Evolutionary conservation across 1,140 invertebrate genomes (phyloP).

Genomic region (Teleogryllus occipitalis): DNA sequence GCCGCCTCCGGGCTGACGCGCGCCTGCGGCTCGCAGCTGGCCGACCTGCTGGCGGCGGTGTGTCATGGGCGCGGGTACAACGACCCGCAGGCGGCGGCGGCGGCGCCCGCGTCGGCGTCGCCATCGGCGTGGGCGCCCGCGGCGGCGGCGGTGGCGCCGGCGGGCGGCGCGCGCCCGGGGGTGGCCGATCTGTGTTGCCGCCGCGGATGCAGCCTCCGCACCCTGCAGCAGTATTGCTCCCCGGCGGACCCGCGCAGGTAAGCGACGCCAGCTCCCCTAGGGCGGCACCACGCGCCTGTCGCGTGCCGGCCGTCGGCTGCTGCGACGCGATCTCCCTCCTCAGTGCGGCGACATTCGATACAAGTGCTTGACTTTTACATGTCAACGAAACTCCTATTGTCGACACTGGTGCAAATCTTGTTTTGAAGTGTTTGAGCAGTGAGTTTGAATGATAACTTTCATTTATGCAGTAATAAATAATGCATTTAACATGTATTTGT

Average conservation of each 20-base stretch:
- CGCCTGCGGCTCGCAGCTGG: not conserved
- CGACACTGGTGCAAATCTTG: too few relatives aligned
- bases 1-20: not conserved
- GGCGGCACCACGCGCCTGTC: too few relatives aligned
- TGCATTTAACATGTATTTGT: too few relatives aligned
- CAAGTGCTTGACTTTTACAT: too few relatives aligned
- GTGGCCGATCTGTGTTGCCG: slow-evolving; percentile 16
- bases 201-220: not conserved
- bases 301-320: too few relatives aligned
- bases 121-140: not conserved
- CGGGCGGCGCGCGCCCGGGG: not conserved
- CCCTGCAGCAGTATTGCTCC: slow-evolving; percentile 15
- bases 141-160: not conserved
- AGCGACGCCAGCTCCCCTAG: not conserved
- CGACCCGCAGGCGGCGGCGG: not conserved
- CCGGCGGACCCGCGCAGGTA: not conserved
- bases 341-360: too few relatives aligned
- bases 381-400: too few relatives aligned
- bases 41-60: not conserved
- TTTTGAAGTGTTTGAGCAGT: too few relatives aligned
- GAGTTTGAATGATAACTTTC: too few relatives aligned
- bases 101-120: too few relatives aligned
- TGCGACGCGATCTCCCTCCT: too few relatives aligned
- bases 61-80: not conserved
- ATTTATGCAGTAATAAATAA: too few relatives aligned